Conservation (phyloP, 1,140 invertebrate genomes). For the Drosophila gunungcola region DNA sequence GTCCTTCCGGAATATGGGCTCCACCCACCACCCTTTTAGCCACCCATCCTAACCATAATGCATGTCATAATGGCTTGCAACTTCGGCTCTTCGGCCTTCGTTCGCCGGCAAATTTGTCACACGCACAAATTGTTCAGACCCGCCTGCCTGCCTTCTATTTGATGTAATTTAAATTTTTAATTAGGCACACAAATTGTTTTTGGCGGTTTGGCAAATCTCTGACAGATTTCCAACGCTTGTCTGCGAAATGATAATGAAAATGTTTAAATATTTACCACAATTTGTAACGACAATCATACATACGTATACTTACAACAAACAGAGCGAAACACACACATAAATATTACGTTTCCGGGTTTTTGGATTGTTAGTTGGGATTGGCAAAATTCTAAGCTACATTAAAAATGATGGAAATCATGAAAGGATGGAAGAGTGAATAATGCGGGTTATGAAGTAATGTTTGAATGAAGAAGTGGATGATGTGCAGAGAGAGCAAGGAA, state of each 20-base stretch:
- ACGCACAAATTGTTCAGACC: slow-evolving; percentile 66
- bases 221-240: slow-evolving; percentile 66
- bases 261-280: slow-evolving; percentile 80
- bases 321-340: slow-evolving; percentile 21
- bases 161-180: slow-evolving; percentile 83
- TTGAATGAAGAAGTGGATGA: slow-evolving; percentile 8
- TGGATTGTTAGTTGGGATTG: slow-evolving; percentile 34
- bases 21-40: background rate
- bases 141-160: slow-evolving; percentile 44
- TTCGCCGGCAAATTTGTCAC: slow-evolving; percentile 66
- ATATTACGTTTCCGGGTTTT: slow-evolving; percentile 21
- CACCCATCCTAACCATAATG: slow-evolving; percentile 60
- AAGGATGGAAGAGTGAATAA: slow-evolving; percentile 9
- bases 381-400: slow-evolving; percentile 53
- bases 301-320: slow-evolving; percentile 31
- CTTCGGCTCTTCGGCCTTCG: slow-evolving; percentile 33
- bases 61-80: slow-evolving; percentile 73
- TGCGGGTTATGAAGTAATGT: slow-evolving; percentile 40
- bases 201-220: slow-evolving; percentile 75
- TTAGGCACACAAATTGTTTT: slow-evolving; percentile 82
- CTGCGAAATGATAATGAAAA: slow-evolving; percentile 77
- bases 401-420: slow-evolving; percentile 44
- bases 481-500: slow-evolving; percentile 53
- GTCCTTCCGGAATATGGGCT: slow-evolving; percentile 12
- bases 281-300: slow-evolving; percentile 63